Percentiles rank a stretch among this genome's conserved stretches.
These are phyloP conservation scores for Zaprionus davidi DNA, from an alignment of 1,140 invertebrate species.

Conservation along the genomic window DNA sequence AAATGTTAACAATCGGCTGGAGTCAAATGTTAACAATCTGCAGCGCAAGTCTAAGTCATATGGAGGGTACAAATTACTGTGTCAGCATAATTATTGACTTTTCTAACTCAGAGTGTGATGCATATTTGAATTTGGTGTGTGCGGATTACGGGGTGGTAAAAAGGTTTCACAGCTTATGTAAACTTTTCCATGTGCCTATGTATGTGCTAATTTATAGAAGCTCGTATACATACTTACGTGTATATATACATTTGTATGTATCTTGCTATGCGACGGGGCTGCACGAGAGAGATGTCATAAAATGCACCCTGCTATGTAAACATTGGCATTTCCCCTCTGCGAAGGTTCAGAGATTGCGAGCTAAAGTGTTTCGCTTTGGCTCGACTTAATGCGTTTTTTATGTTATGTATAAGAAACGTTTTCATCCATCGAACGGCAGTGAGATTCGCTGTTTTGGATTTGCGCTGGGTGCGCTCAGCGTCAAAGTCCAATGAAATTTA, in stretches of 20 bases:
- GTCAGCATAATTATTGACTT: slow-evolving; percentile 10
- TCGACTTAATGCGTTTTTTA: slow-evolving; percentile 75
- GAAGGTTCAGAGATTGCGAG: slow-evolving; percentile 61
- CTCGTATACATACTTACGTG: slow-evolving; percentile 6
- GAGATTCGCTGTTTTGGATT: slow-evolving; percentile 37
- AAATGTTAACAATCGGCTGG: background rate
- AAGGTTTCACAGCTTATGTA: slow-evolving; percentile 5
- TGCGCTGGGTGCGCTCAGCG: slow-evolving; percentile 41
- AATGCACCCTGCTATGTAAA: slow-evolving; percentile 77
- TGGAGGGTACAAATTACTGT: background rate
- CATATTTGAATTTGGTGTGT: background rate
- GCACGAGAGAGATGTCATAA: slow-evolving; percentile 50
- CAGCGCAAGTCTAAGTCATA: background rate
- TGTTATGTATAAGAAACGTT: slow-evolving; percentile 64
- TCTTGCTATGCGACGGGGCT: slow-evolving; percentile 12
- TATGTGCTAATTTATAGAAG: background rate
- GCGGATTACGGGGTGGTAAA: background rate
- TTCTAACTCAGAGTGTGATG: background rate
- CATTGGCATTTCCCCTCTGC: slow-evolving; percentile 64
- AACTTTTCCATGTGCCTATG: background rate
- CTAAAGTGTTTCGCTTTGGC: slow-evolving; percentile 66
- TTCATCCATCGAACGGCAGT: slow-evolving; percentile 59
- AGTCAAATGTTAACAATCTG: background rate
- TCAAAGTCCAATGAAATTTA: slow-evolving; percentile 38
- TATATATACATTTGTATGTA: slow-evolving; percentile 27